phyloP scores from a whole-genome alignment of 2,113 vertebrate genomes.

The Sterrhoptilus dennistouni region DNA sequence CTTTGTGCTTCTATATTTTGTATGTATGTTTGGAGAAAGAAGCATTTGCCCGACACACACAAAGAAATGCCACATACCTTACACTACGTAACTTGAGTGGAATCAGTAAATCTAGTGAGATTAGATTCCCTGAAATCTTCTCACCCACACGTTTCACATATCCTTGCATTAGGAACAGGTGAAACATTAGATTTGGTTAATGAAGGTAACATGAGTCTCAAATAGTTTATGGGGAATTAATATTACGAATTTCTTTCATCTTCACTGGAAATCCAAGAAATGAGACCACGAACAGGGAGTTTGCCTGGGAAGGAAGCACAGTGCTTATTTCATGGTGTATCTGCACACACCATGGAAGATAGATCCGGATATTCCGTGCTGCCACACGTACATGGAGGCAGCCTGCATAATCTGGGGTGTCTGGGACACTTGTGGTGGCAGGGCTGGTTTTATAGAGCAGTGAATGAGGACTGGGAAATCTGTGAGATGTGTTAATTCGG shows the following conservation, averaged over 20 bases:
- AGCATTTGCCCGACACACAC: background rate
- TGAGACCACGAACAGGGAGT: accelerated
- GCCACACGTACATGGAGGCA: accelerated
- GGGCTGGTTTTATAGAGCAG: background rate
- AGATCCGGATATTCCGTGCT: background rate
- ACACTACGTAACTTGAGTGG: background rate
- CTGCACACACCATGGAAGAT: background rate
- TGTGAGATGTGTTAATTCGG: constrained; percentile 6
- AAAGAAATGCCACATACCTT: background rate
- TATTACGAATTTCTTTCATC: background rate
- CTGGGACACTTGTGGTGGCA: background rate
- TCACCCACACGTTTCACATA: accelerated
- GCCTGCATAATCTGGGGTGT: background rate
- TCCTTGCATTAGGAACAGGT: background rate
- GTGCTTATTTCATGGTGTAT: background rate
- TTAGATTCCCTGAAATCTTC: background rate
- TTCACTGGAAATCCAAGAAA: background rate
- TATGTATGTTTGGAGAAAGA: background rate
- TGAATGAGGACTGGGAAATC: background rate
- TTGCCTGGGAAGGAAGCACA: background rate
- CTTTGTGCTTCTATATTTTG: background rate
- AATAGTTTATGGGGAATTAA: background rate
- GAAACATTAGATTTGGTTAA: background rate
- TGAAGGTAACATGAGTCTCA: background rate
- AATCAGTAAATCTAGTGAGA: background rate